These are phyloP conservation scores for Periphyllus acericola DNA, from an alignment of 2,888 invertebrate species.

Conservation along the genomic window DNA sequence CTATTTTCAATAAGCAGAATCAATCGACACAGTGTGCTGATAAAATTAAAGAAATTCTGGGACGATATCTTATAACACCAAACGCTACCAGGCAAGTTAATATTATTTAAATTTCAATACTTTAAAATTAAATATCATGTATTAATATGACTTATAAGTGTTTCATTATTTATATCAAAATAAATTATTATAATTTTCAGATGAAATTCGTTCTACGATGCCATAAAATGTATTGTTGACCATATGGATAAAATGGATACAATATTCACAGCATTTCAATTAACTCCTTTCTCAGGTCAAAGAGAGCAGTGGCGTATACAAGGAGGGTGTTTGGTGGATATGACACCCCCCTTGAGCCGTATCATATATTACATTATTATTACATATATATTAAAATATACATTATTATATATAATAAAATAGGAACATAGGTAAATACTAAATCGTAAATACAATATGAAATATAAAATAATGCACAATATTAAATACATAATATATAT, in stretches of 20 bases:
- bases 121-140: neutral
- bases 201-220: constrained; percentile 1
- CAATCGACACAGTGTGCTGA: constrained; percentile 15
- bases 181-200: neutral
- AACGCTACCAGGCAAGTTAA: constrained; percentile 19
- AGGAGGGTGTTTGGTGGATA: too few species aligned
- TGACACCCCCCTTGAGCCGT: too few species aligned
- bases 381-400: too few species aligned
- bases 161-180: neutral
- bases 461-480: too few species aligned
- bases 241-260: constrained; percentile 4
- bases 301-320: too few species aligned
- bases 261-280: neutral
- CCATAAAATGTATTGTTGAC: constrained; percentile 11
- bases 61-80: neutral
- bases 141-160: too few species aligned
- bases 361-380: too few species aligned
- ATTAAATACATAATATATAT: too few species aligned
- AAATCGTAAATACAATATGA: too few species aligned
- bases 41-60: constrained; percentile 31
- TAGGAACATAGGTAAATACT: too few species aligned
- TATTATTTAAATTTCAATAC: neutral
- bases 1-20: constrained; percentile 15
- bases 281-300: constrained; percentile 4
- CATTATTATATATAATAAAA: too few species aligned